Base-by-base conservation (phyloP, 2,888 invertebrate genomes). In the Rhabditoides inermis region DNA sequence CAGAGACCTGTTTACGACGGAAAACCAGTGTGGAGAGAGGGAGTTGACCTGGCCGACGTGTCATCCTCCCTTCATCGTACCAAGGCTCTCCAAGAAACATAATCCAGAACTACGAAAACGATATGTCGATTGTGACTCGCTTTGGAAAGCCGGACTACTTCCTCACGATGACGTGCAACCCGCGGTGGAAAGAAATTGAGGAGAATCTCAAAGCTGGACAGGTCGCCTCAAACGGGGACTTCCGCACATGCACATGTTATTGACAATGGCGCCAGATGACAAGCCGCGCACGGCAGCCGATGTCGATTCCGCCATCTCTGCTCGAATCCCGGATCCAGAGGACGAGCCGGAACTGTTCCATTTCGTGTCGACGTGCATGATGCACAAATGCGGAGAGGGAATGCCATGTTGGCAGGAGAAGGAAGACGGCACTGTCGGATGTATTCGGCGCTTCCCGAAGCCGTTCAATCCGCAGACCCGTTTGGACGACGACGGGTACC, bases 81-180 rank as follows among this genome's bases (percentile, higher is more conserved):
- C 64, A 57, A 4, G 77, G 77, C n/a, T 65, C 76, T n/a, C 77
- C 77, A 49, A 56, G 78, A 15, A 68, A 77, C 36, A 70, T 73
- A 68, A 32, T 49, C 15, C 60, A 67, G 45, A 49, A 58, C 6
- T 58, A 53, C 27, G 63, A 68, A 48, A 69, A 74, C 56, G 70
- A 68, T 2, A 68, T 75, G 63, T 41, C 64, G 10, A 61, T 68
- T 37, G 69, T 72, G 10, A 49, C 66, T 2, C 23, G 49, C 10
- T 72, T 50, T 51, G 69, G 70, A 22, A 58, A 61, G 27, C 73
- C 72, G 1, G 65, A 69, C 53, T 45, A 63, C n/a, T 76, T 75
- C 49, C 58, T 61, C 55, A 77, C 68, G 53, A 62, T 60, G 74
- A 79, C 66, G 51, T 79, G 49, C 63, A 76, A 73, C 53, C 69